A percentile compares a stretch with the other conserved stretches of the same genome.
These are phyloP conservation scores for Mormyrus lacerda DNA, from an alignment of 2,113 vertebrate species.

Conservation along the genomic window DNA sequence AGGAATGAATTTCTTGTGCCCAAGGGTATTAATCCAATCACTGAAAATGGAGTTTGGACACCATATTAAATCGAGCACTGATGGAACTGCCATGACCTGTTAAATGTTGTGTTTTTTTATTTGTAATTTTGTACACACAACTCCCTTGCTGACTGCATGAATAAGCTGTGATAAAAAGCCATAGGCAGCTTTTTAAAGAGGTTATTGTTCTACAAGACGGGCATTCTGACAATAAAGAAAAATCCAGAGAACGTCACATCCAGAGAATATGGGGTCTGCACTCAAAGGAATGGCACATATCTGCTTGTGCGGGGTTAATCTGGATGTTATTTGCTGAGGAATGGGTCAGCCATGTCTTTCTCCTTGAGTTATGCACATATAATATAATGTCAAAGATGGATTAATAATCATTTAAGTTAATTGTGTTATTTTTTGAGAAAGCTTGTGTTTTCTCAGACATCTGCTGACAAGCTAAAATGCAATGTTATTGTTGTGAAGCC, in stretches of 20 bases:
- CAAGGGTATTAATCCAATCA: background rate
- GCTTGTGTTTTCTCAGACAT: background rate
- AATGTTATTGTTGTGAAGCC: background rate
- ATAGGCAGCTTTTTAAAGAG: background rate
- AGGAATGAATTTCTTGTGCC: background rate
- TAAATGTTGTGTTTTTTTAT: constrained; percentile 2
- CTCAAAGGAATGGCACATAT: background rate
- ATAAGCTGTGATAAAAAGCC: background rate
- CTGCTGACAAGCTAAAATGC: background rate
- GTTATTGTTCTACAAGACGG: background rate
- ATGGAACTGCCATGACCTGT: background rate
- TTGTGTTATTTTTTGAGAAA: background rate
- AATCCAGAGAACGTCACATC: background rate
- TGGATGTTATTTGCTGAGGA: background rate
- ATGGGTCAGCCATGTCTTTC: background rate
- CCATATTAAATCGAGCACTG: background rate
- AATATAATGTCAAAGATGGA: background rate
- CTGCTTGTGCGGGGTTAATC: too few species aligned
- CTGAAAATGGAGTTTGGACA: background rate
- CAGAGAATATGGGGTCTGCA: background rate
- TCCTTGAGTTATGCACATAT: background rate
- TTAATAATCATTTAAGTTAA: background rate
- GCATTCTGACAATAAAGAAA: background rate
- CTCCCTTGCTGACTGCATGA: background rate
- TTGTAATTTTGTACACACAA: background rate